A percentile compares a stretch with the other conserved stretches of the same genome.
Conservation (phyloP, 1,140 invertebrate species). For the Bombus sylvicola region DNA sequence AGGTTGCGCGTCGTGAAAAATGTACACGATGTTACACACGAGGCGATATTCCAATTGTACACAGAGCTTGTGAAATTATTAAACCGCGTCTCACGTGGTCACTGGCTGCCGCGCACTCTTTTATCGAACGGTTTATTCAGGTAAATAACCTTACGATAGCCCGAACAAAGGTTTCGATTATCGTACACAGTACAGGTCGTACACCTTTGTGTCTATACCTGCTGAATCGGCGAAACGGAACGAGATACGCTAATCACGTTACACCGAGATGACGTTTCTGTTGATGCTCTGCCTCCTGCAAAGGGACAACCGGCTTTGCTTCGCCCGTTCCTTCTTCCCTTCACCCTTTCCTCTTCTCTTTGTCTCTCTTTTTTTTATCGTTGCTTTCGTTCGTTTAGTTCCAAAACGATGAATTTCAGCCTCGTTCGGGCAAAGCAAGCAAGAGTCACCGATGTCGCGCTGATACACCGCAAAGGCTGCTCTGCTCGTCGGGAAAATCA, state of each 20-base stretch:
- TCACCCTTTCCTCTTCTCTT: neutral
- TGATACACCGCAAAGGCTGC: constrained; percentile 50
- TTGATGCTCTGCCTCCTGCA: neutral
- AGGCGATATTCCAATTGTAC: constrained; percentile 40
- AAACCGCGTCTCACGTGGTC: constrained; percentile 37
- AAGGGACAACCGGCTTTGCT: neutral
- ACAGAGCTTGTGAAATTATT: constrained; percentile 58
- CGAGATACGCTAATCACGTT: constrained; percentile 30
- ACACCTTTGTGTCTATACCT: neutral
- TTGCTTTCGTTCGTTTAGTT: constrained; percentile 3
- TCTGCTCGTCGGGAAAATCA: constrained; percentile 66
- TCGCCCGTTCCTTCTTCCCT: too few relatives aligned
- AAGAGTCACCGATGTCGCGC: constrained; percentile 57
- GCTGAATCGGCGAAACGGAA: constrained; percentile 1
- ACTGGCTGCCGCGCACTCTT: constrained; percentile 1
- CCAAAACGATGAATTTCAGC: constrained; percentile 30
- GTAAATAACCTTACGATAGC: constrained; percentile 58
- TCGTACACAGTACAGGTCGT: neutral
- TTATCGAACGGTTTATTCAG: constrained; percentile 58
- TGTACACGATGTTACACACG: neutral
- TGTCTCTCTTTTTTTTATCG: too few relatives aligned
- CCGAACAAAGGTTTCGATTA: neutral
- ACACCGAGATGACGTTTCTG: neutral
- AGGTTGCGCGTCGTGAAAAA: constrained; percentile 15
- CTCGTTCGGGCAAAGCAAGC: constrained; percentile 37